Evolutionary conservation across 2,113 vertebrate species (phyloP).

Genomic region (Orientallactaga bullata): DNA sequence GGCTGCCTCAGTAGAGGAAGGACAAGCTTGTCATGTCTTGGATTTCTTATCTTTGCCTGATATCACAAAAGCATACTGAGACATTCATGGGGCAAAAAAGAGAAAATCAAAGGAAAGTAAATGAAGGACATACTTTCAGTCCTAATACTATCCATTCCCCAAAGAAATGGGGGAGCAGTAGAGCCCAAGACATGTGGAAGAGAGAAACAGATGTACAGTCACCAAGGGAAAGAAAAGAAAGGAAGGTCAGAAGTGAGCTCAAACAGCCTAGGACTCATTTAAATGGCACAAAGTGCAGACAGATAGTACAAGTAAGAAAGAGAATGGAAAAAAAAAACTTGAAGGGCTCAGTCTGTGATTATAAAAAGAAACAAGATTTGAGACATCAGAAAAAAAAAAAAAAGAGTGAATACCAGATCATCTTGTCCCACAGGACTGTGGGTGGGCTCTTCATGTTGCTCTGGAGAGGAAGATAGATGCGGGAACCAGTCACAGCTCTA

Average conservation of each 20-base stretch:
- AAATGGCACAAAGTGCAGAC: constrained; percentile 17
- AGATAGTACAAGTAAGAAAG: constrained; percentile 44
- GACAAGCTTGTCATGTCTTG: background rate
- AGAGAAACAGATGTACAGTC: background rate
- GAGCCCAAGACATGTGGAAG: background rate
- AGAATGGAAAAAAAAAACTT: background rate
- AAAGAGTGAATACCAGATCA: background rate
- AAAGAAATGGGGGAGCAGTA: background rate
- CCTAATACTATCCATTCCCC: background rate
- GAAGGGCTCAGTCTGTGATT: constrained; percentile 43
- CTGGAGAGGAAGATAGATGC: background rate
- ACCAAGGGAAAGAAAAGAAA: background rate
- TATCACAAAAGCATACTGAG: background rate
- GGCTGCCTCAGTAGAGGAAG: background rate
- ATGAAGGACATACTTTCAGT: background rate
- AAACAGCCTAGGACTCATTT: constrained; percentile 24
- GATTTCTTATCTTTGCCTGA: background rate
- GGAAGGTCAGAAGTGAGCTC: background rate
- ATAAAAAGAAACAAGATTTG: constrained; percentile 44
- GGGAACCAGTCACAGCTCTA: background rate
- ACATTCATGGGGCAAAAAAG: background rate
- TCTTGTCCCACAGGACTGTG: background rate
- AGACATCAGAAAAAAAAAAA: constrained; percentile 11
- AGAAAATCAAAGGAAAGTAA: background rate
- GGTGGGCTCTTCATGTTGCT: background rate